Conservation (phyloP, 2,888 invertebrate species). For the Plebejus argus region DNA sequence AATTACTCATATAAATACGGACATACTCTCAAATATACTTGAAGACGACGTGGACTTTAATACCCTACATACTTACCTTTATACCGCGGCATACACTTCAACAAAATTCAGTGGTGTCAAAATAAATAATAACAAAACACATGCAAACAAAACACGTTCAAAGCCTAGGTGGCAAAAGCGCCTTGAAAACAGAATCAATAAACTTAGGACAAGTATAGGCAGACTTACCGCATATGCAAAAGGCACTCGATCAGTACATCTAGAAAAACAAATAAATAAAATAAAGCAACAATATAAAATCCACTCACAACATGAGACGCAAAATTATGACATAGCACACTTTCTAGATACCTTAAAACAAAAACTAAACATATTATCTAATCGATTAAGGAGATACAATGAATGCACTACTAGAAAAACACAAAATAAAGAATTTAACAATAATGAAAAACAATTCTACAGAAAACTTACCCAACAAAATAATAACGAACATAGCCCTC, state of each 20-base stretch:
- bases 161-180: not conserved
- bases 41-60: not conserved
- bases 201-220: not conserved
- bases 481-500: not conserved
- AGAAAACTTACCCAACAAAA: not conserved
- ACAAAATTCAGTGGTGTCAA: not conserved
- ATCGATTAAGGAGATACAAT: not conserved
- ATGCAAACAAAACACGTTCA: no score
- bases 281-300: not conserved
- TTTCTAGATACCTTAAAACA: not conserved
- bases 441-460: not conserved
- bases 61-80: not conserved
- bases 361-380: not conserved
- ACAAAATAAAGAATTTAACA: not conserved
- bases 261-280: not conserved
- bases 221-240: not conserved
- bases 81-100: not conserved
- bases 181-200: not conserved
- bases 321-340: not conserved
- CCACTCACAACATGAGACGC: not conserved
- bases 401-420: not conserved
- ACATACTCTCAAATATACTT: not conserved
- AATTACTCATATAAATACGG: not conserved
- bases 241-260: not conserved
- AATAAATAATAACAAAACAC: not conserved